Conservation (phyloP, 2,888 invertebrate species). For the Punctoribates punctum region DNA sequence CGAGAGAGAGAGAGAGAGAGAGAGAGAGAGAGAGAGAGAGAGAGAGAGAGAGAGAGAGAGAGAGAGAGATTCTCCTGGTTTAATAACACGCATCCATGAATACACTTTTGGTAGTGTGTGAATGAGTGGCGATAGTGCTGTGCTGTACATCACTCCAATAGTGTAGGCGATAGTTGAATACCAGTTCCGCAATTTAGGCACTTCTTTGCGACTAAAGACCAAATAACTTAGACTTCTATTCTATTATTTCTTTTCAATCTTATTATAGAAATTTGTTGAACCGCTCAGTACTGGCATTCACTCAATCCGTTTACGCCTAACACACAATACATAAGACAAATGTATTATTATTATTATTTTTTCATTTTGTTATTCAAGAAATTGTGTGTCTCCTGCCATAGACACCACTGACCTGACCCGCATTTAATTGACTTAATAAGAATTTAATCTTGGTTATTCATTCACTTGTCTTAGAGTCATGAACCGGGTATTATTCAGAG, state of each 20-base stretch:
- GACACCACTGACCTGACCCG: conserved; percentile 28
- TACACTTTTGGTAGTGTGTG: too few species aligned
- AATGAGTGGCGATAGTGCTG: not conserved
- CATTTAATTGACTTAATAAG: not conserved
- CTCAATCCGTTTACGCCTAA: conserved; percentile 28
- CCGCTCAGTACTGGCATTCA: conserved; percentile 21
- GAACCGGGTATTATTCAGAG: not conserved
- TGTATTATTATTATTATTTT: not conserved
- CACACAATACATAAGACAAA: not conserved
- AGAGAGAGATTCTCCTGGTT: not conserved
- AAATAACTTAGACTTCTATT: conserved; percentile 12
- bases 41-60: conserved; percentile 11
- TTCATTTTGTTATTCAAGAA: not conserved
- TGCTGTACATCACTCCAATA: not conserved
- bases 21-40: conserved; percentile 2
- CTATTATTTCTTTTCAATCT: conserved; percentile 15
- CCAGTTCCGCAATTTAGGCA: conserved; percentile 28
- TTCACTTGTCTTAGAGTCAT: too few species aligned
- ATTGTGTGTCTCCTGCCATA: not conserved
- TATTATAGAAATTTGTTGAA: conserved; percentile 35
- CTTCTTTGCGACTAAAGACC: not conserved
- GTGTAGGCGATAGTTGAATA: conserved; percentile 8
- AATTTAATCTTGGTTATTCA: too few species aligned
- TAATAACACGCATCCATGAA: conserved; percentile 1
- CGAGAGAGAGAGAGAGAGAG: conserved; percentile 1